These are phyloP conservation scores for Octodon degus DNA, from an alignment of 2,113 vertebrate species.

Conservation along the genomic window DNA sequence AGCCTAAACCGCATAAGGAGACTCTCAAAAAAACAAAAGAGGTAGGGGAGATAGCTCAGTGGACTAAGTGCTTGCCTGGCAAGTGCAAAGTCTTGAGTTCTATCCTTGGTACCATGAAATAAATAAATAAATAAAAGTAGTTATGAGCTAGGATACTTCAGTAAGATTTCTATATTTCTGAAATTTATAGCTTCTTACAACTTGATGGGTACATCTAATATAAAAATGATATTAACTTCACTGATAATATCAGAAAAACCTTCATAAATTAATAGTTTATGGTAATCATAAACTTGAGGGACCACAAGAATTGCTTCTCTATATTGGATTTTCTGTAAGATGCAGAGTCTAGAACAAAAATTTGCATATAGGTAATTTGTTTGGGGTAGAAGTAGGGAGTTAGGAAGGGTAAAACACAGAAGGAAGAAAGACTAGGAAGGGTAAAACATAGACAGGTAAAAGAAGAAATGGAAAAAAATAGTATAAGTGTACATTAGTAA, in stretches of 20 bases:
- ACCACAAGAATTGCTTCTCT: conserved; percentile 7
- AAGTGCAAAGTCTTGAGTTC: too few relatives aligned
- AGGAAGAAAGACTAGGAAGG: background rate
- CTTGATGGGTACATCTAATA: background rate
- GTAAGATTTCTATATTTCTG: conserved; percentile 11
- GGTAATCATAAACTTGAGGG: conserved; percentile 37
- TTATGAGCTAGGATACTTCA: background rate
- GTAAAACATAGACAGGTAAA: background rate
- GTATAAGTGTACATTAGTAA: background rate
- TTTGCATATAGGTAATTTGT: conserved; percentile 13
- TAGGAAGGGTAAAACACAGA: background rate
- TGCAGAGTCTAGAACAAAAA: background rate
- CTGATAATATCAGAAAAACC: background rate
- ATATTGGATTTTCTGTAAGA: background rate
- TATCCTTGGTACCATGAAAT: too few relatives aligned
- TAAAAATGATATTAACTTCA: background rate
- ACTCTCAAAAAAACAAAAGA: too few relatives aligned
- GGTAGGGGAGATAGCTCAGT: too few relatives aligned
- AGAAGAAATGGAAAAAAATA: background rate
- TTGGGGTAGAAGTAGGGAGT: background rate
- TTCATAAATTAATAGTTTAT: background rate
- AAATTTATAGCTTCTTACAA: conserved; percentile 34
- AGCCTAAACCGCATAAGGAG: too few relatives aligned
- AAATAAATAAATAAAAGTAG: background rate
- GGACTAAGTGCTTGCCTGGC: too few relatives aligned